Evolutionary conservation across 1,140 invertebrate species (phyloP).

Genomic region (Lordiphosa clarofinis): DNA sequence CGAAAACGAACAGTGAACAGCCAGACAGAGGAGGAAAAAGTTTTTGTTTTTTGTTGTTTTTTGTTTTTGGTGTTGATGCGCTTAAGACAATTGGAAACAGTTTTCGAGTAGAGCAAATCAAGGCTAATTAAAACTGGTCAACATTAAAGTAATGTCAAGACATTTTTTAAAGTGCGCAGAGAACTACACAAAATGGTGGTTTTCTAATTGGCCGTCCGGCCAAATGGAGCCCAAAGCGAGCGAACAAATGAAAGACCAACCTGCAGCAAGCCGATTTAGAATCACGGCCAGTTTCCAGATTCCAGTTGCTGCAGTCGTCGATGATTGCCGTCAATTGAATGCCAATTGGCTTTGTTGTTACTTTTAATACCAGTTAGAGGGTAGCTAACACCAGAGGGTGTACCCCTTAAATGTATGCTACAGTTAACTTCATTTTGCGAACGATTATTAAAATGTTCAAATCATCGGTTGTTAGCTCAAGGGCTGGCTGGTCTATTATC

Average conservation of each 20-base stretch:
- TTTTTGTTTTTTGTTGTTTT: not conserved
- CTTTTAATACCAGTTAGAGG: not conserved
- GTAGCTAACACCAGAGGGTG: too few species aligned
- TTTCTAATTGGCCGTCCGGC: not conserved
- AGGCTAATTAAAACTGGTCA: slow-evolving; percentile 17
- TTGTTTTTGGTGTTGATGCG: slow-evolving; percentile 12
- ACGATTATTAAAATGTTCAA: too few species aligned
- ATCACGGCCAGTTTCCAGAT: slow-evolving; percentile 20
- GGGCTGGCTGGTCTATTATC: too few species aligned
- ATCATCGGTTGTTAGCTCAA: too few species aligned
- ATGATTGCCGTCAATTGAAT: slow-evolving; percentile 67
- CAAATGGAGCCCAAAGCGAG: not conserved
- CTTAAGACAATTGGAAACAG: slow-evolving; percentile 17
- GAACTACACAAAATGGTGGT: not conserved
- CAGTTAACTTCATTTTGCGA: too few species aligned
- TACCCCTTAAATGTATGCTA: too few species aligned
- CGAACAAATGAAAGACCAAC: slow-evolving; percentile 16
- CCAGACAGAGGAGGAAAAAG: too few species aligned
- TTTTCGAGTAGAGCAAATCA: slow-evolving; percentile 1
- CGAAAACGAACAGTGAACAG: not conserved
- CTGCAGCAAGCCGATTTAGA: slow-evolving; percentile 27
- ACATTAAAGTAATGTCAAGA: slow-evolving; percentile 1
- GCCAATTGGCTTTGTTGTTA: slow-evolving; percentile 58
- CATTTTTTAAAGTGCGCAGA: too few species aligned
- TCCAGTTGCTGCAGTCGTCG: slow-evolving; percentile 7